Percentiles rank a stretch among this genome's conserved stretches.
These are phyloP conservation scores for Dinothrombium tinctorium DNA, from an alignment of 1,140 invertebrate genomes.

Conservation along the genomic window DNA sequence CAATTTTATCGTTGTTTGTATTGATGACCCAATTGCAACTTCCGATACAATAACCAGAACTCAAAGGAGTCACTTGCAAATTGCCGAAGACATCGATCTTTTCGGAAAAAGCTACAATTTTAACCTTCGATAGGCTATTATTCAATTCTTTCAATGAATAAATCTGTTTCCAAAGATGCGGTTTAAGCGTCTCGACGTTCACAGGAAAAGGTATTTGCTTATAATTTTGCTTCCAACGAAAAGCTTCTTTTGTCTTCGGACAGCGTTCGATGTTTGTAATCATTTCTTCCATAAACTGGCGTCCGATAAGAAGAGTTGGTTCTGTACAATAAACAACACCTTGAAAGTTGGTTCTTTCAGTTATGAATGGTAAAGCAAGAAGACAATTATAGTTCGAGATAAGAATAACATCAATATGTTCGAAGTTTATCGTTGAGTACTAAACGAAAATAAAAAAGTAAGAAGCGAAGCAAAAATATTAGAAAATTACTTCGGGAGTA, in stretches of 20 bases:
- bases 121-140: conserved; percentile 57
- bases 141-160: conserved; percentile 60
- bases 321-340: conserved; percentile 89
- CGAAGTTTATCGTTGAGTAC: conserved; percentile 4
- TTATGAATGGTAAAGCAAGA: conserved; percentile 84
- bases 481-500: conserved; percentile 34
- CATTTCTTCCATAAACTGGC: conserved; percentile 79
- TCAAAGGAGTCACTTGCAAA: conserved; percentile 64
- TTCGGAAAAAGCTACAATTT: conserved; percentile 84
- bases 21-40: conserved; percentile 92
- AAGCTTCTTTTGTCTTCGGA: conserved; percentile 35
- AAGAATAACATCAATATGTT: conserved; percentile 67
- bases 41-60: conserved; percentile 90
- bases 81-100: conserved; percentile 75
- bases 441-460: conserved; percentile 1
- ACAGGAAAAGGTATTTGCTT: conserved; percentile 9
- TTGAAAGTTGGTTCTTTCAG: conserved; percentile 77
- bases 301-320: conserved; percentile 83
- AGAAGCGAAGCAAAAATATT: background rate
- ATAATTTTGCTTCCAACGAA: conserved; percentile 28
- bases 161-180: conserved; percentile 50
- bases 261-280: conserved; percentile 69
- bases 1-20: conserved; percentile 65
- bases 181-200: conserved; percentile 12
- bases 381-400: conserved; percentile 91